A percentile compares a stretch with the other conserved stretches of the same genome.
Conservation (phyloP, 2,797 vertebrate species). For the Pempheris klunzingeri region DNA sequence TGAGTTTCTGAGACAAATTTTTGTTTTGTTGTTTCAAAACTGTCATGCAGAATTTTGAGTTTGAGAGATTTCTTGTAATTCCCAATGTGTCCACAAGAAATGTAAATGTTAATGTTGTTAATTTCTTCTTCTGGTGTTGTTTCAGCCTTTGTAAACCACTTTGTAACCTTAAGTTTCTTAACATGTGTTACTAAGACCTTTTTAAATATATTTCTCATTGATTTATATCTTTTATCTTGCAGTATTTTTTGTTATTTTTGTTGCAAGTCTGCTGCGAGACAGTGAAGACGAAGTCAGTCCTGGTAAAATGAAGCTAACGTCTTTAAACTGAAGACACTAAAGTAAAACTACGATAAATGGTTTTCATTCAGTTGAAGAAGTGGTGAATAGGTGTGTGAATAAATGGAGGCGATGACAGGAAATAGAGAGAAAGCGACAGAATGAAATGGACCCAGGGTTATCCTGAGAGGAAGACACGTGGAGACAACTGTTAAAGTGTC, state of each 20-base stretch:
- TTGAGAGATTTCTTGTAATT: too few relatives aligned
- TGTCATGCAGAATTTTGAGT: neutral
- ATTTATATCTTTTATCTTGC: neutral
- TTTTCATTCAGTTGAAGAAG: neutral
- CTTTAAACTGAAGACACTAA: neutral
- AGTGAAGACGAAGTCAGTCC: too few relatives aligned
- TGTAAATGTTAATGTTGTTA: too few relatives aligned
- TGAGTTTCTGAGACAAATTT: neutral
- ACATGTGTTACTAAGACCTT: neutral
- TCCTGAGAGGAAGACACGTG: conserved; percentile 26
- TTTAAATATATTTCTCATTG: too few relatives aligned
- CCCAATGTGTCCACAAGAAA: too few relatives aligned
- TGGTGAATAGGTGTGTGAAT: neutral
- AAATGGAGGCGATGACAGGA: conserved; percentile 11
- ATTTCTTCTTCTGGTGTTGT: neutral
- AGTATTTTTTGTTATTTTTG: neutral
- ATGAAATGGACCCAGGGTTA: conserved; percentile 7
- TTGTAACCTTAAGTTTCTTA: neutral
- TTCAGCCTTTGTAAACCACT: neutral
- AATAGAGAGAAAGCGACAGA: conserved; percentile 39
- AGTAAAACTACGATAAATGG: neutral
- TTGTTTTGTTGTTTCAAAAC: neutral
- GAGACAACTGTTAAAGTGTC: conserved; percentile 56
- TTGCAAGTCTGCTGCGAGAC: too few relatives aligned
- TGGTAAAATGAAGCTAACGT: neutral